Evolutionary conservation across 2,888 invertebrate species (phyloP).

Genomic region (Agonopterix alstromeriana): DNA sequence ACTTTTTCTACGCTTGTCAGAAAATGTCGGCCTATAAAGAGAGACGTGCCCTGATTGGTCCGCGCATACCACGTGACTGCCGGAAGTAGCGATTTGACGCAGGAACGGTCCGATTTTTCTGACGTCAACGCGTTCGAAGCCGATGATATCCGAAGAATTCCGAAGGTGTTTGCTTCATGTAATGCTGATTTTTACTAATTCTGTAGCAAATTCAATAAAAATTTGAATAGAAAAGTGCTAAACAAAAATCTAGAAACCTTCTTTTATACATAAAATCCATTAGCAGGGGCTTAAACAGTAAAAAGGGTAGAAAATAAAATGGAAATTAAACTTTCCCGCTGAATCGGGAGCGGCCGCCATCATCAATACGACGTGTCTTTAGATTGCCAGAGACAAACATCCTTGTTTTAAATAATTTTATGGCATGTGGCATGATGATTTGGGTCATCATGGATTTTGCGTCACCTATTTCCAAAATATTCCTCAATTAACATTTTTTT

Average conservation of each 20-base stretch:
- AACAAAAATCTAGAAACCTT: not conserved
- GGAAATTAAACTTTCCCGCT: slow-evolving; percentile 54
- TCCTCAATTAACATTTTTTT: too few relatives aligned
- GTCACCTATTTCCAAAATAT: too few relatives aligned
- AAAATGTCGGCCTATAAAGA: slow-evolving; percentile 78
- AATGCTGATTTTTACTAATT: slow-evolving; percentile 16
- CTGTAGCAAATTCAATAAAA: not conserved
- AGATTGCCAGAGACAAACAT: slow-evolving; percentile 27
- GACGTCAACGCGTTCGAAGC: slow-evolving; percentile 63
- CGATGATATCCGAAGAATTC: slow-evolving; percentile 46
- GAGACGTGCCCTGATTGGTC: slow-evolving; percentile 60
- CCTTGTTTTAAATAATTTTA: not conserved
- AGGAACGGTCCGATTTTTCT: slow-evolving; percentile 62
- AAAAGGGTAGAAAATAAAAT: not conserved
- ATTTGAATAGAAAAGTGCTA: not conserved
- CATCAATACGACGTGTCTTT: slow-evolving; percentile 70
- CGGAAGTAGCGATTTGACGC: slow-evolving; percentile 67
- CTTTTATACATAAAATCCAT: not conserved
- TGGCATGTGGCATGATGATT: too few relatives aligned
- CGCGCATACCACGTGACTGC: slow-evolving; percentile 63
- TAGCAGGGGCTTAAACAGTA: not conserved
- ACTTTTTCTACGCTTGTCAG: slow-evolving; percentile 97
- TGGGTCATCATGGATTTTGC: too few relatives aligned
- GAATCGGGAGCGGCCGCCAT: slow-evolving; percentile 68
- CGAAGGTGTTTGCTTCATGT: slow-evolving; percentile 40